Evolutionary conservation across 1,140 invertebrate genomes (phyloP).

Genomic region (Vanessa tameamea): DNA sequence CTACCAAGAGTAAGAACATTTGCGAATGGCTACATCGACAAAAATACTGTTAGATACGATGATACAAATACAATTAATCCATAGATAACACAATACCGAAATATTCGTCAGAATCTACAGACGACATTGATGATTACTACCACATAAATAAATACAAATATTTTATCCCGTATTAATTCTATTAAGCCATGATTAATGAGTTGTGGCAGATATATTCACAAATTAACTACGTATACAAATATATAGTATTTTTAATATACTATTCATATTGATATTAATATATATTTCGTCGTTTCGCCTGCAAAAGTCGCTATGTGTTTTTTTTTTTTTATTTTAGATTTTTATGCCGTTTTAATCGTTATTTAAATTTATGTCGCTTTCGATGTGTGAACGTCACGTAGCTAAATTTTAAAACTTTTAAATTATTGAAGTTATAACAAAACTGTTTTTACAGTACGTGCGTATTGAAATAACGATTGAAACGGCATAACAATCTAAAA

Average conservation of each 20-base stretch:
- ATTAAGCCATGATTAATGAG: slow-evolving; percentile 75
- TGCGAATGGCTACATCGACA: slow-evolving; percentile 1
- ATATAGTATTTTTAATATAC: background rate
- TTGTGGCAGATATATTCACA: slow-evolving; percentile 45
- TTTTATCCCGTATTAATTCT: slow-evolving; percentile 44
- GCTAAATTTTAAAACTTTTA: too few species aligned
- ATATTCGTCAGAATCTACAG: background rate
- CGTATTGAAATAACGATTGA: too few species aligned
- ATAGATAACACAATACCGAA: background rate
- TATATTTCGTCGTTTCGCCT: too few species aligned
- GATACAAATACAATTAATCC: background rate
- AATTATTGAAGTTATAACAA: too few species aligned
- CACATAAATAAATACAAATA: slow-evolving; percentile 10
- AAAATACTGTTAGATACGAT: background rate
- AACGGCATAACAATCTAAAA: too few species aligned
- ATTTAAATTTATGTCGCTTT: too few species aligned
- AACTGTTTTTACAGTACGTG: too few species aligned
- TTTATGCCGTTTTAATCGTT: too few species aligned
- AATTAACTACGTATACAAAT: background rate
- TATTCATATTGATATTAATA: too few species aligned
- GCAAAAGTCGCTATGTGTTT: too few species aligned
- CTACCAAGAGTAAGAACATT: background rate
- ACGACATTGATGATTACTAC: slow-evolving; percentile 3
- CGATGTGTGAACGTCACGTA: too few species aligned
- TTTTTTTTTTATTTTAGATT: too few species aligned